Conservation (phyloP, 2,888 invertebrate genomes). For the Camptogramma bilineatum region DNA sequence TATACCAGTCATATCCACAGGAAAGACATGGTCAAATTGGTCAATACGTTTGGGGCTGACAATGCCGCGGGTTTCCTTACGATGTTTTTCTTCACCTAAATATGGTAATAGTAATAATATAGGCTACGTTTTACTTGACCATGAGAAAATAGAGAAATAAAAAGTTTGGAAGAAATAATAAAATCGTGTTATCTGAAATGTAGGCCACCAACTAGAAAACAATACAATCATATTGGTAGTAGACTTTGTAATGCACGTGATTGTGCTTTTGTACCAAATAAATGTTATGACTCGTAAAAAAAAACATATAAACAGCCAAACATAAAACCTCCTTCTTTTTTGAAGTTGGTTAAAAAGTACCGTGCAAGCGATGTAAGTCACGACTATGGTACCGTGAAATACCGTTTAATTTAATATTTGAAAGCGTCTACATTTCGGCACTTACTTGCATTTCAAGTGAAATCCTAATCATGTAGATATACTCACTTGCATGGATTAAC, state of each 20-base stretch:
- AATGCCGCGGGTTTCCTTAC: too few species aligned
- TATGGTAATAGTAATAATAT: too few species aligned
- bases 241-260: not conserved
- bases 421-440: not conserved
- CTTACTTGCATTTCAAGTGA: not conserved
- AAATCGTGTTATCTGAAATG: not conserved
- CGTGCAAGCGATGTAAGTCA: not conserved
- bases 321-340: too few species aligned
- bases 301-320: too few species aligned
- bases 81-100: too few species aligned
- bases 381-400: not conserved
- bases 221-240: not conserved
- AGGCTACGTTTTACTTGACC: too few species aligned
- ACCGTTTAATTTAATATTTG: not conserved
- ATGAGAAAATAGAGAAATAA: not conserved
- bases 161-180: not conserved
- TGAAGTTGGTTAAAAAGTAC: not conserved
- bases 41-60: too few species aligned
- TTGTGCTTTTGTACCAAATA: not conserved
- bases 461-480: not conserved
- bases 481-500: conserved; percentile 5
- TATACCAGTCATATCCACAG: too few species aligned
- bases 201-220: not conserved
- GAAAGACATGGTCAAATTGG: too few species aligned
- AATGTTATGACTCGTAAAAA: not conserved